Evolutionary conservation across 2,888 invertebrate genomes (phyloP), one percentile per base, ranked within the genome.

Genomic region (Abscondita cerata): DNA sequence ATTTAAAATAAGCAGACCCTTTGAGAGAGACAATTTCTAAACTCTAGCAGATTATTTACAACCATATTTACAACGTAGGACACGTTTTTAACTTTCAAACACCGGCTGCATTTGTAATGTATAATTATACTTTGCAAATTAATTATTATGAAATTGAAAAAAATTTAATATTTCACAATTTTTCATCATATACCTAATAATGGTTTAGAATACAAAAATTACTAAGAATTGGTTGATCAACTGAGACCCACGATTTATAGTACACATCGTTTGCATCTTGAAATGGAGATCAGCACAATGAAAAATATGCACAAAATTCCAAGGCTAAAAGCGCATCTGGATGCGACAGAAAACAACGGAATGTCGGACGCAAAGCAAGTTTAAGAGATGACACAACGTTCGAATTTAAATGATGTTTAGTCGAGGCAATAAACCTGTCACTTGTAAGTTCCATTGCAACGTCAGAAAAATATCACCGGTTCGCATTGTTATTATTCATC

Each of bases 321-420:
- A 68, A 69, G 68, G 62, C 65, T 65, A 55, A 64, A 56, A 67
- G 65, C 68, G 70, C 69, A 69, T 68, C 67, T 70, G 68, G 68
- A 68, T 68, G 70, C 67, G 65, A 70, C 67, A 69, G 59, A 65
- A 67, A 67, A 70, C 70, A 70, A 71, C 68, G 70, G 71, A 71
- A 72, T 68, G 72, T 71, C 70, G 69, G 69, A 69, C 68, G 70
- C 69, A 64, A 72, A 70, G 71, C 71, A 69, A 69, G 70, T 73
- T 73, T 71, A 70, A 72, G 72, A 75, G 73, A 76, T 76, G 76
- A 75, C 75, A 75, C 74, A 74, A 75, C 74, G 75, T 68, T 75
- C 76, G 76, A 76, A 76, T 77, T 78, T 76, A 78, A 78, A 78
- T 77, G 76, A 77, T 77, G 77, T 76, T 74, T 72, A 70, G 74